Evolutionary conservation across 2,797 vertebrate genomes (phyloP), one percentile per base, ranked within the genome.

Genomic region (Odontamblyopus lacepedii): DNA sequence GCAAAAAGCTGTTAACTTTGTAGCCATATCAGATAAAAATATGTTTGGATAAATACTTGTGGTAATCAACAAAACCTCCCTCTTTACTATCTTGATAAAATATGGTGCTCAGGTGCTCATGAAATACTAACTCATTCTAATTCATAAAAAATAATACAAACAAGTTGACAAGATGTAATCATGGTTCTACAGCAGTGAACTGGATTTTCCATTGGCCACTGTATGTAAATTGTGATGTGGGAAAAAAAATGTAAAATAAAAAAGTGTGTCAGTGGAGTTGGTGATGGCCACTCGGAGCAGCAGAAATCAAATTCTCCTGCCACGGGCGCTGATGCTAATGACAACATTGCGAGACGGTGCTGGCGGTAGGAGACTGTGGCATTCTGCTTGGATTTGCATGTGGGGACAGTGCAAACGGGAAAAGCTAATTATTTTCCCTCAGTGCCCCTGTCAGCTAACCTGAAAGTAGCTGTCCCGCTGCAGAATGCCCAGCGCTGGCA

Each of bases 381-480:
- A 83, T 87, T 91, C 81, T 76, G 67, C 70, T 85, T 71, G 71
- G 81, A 88, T 92, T 91, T 93, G 91, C 90, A 91, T 91, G 62
- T 63, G 85, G 80, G 79, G 85, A 88, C 85, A 85, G 85, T 76
- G 88, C 83, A 75, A 63, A 89, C 12, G 79, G 79, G 83, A 92
- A 91, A 92, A 93, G 87, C 87, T 92, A 94, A 93, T 94, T 93
- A 93, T 93, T 93, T 92, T 92, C 91, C 90, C 86, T 91, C 91
- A 92, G 85, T 91, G 87, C 76, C 88, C 89, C 93, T 93, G 92
- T 93, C 92, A 94, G 92, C 87, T 91, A 90, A 87, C 85, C 91
- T 91, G 90, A 93, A 92, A 93, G 91, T 80, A 70, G 81, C 88
- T 88, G 89, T 94, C 93, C 91, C 80, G 81, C 83, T 85, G 85